Evolutionary conservation across 2,888 invertebrate species (phyloP).

Genomic region (Drymonia ruficornis): DNA sequence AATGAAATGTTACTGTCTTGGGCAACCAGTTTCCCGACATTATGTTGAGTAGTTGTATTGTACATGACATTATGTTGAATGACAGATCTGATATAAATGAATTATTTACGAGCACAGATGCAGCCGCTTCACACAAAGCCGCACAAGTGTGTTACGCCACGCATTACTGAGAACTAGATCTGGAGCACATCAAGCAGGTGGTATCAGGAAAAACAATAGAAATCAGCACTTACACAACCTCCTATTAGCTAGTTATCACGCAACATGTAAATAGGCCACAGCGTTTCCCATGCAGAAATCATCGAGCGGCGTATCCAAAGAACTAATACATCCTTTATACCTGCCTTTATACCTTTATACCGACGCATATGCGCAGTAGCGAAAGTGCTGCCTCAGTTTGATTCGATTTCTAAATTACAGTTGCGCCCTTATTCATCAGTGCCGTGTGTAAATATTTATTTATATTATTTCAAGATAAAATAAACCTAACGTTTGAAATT

Average conservation of each 20-base stretch:
- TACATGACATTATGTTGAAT: neutral
- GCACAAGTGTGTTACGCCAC: conserved; percentile 18
- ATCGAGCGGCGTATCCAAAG: neutral
- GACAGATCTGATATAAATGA: neutral
- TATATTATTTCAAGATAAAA: no score
- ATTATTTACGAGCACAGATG: neutral
- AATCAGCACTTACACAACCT: conserved; percentile 26
- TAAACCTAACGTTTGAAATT: no score
- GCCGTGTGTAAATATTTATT: no score
- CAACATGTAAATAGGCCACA: conserved; percentile 10
- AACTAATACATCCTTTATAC: neutral
- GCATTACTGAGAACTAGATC: conserved; percentile 27
- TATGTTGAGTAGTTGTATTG: neutral
- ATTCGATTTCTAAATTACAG: no score
- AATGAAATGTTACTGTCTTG: no score
- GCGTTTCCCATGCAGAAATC: conserved; percentile 21
- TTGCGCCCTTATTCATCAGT: no score
- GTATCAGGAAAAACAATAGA: conserved; percentile 32
- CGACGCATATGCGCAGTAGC: neutral
- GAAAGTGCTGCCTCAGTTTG: no score
- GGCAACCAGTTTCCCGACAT: no score
- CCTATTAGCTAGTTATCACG: conserved; percentile 12
- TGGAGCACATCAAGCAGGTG: conserved; percentile 19
- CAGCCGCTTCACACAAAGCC: neutral
- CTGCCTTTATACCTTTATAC: neutral